Evolutionary conservation across 2,797 vertebrate genomes (phyloP), one percentile per base, ranked within the genome.

Genomic region (Karalla daura): DNA sequence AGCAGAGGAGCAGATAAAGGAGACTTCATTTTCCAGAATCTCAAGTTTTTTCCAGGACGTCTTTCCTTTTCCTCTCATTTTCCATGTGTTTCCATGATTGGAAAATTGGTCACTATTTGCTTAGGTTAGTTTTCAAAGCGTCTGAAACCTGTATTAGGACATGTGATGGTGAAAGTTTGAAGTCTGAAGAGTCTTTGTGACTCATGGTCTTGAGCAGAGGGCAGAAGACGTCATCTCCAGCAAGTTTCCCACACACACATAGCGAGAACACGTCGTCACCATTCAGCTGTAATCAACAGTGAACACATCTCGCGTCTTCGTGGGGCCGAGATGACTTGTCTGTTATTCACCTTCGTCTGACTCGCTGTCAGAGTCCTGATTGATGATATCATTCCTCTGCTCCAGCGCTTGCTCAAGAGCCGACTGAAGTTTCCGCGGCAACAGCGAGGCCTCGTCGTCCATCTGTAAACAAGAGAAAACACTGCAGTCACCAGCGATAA

Each of bases 321-420:
- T 37, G 18, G 27, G 25, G 11, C n/a, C 32, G 20, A 30, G 11
- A 69, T 32, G 58, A 82, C 70, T 59, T 68, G 58, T 85, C 73
- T 46, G 51, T 70, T 62, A 67, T 80, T 95, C 91, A 99, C 98
- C 98, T 82, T 99, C 98, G 49, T 99, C 97, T 1, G 98, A 98
- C 85, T 99, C 98, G 30, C 97, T 99, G 86, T 99, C 98, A 25
- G 98, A 98, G 91, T 99, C 97, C 88, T 96, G 96, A 88, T 93
- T 95, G 90, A 98, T 96, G 88, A 99, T 93, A 86, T 99, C 96
- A 23, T 95, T 97, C 89, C 98, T 97, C 89, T 97, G 95, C 88
- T 99, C 98, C 49, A 99, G 93, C 63, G 96, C 95, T 91, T 98
- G 97, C 92, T 99, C 97, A 78, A 99, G 94, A 89, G 97, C 98